A percentile compares a stretch with the other conserved stretches of the same genome.
Evolutionary conservation across 92 coral and sea anemone species (phyloP).

Genomic region (Micromussa lordhowensis): DNA sequence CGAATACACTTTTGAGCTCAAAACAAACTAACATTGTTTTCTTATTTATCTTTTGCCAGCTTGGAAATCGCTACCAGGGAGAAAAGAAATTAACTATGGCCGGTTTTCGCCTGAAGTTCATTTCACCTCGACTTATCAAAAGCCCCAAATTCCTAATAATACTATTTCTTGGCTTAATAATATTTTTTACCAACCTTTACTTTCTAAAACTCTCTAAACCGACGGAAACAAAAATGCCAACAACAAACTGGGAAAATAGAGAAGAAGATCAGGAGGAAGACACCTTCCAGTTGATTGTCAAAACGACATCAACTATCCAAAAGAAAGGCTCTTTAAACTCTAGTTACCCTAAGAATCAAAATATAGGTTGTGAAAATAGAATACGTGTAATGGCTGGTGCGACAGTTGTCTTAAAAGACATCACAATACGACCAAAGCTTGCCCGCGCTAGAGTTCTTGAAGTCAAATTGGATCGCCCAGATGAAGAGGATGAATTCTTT

Average conservation of each 20-base stretch:
- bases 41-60: background rate
- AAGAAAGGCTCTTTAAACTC: background rate
- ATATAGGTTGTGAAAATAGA: background rate
- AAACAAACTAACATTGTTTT: background rate
- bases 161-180: background rate
- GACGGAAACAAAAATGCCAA: background rate
- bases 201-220: background rate
- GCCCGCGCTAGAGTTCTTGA: slow-evolving; percentile 12
- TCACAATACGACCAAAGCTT: slow-evolving; percentile 20
- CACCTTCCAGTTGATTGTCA: background rate
- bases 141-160: background rate
- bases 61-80: background rate
- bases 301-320: background rate
- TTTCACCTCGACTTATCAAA: slow-evolving; percentile 11
- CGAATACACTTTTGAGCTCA: too few relatives aligned
- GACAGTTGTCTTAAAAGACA: slow-evolving; percentile 4
- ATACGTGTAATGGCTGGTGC: background rate
- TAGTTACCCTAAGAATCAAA: background rate
- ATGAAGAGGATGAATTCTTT: slow-evolving; percentile 29
- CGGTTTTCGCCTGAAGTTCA: background rate
- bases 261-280: background rate
- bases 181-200: slow-evolving; percentile 13
- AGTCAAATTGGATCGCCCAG: background rate
- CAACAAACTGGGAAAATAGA: background rate
- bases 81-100: slow-evolving; percentile 12